A percentile compares a stretch with the other conserved stretches of the same genome.
Conservation (phyloP, 2,888 invertebrate genomes). For the Cistogaster globosa region DNA sequence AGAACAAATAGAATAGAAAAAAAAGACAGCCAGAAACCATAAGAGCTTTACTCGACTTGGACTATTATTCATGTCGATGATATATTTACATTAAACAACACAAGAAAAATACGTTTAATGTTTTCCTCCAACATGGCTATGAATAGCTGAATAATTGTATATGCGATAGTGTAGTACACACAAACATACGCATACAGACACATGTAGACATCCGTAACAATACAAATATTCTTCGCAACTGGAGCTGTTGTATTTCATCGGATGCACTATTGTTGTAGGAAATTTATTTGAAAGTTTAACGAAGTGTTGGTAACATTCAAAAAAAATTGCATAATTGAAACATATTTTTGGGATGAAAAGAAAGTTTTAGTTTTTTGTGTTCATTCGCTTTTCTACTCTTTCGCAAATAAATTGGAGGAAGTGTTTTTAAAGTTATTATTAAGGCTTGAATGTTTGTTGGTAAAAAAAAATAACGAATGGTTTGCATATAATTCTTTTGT, state of each 20-base stretch:
- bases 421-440: too few species aligned
- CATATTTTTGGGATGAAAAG: slow-evolving; percentile 12
- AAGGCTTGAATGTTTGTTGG: too few species aligned
- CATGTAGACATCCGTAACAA: slow-evolving; percentile 50
- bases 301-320: slow-evolving; percentile 33
- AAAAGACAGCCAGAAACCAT: slow-evolving; percentile 52
- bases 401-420: too few species aligned
- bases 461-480: too few species aligned
- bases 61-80: slow-evolving; percentile 70
- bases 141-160: slow-evolving; percentile 44
- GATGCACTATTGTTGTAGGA: slow-evolving; percentile 46
- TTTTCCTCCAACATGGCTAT: slow-evolving; percentile 47
- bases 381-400: too few species aligned
- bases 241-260: slow-evolving; percentile 44
- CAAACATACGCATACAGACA: slow-evolving; percentile 1
- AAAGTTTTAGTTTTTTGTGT: not conserved
- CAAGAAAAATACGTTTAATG: slow-evolving; percentile 63
- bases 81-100: slow-evolving; percentile 66
- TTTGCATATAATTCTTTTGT: too few species aligned
- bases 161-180: slow-evolving; percentile 6
- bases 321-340: slow-evolving; percentile 32
- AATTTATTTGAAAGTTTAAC: slow-evolving; percentile 39
- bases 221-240: slow-evolving; percentile 46
- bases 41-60: slow-evolving; percentile 62
- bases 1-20: not conserved